Evolutionary conservation across 2,888 invertebrate genomes (phyloP), one percentile per base, ranked within the genome.

Genomic region (Cryptus viduatorius): DNA sequence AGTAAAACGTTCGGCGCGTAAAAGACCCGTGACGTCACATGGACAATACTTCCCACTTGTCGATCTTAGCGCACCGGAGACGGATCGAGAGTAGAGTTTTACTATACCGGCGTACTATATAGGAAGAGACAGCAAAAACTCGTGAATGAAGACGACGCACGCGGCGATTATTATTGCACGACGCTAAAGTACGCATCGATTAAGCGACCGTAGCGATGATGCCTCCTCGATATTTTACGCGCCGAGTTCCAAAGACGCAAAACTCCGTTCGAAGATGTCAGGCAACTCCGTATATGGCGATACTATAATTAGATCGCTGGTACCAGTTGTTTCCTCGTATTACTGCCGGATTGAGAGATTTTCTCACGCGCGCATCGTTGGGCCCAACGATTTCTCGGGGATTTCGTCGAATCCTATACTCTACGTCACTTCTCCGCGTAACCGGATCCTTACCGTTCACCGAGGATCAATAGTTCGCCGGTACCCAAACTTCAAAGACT

Each of bases 261-360:
- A 56, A 76, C 85, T 42, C 1, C 37, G 37, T 37, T 7, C 37
- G 37, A 37, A 37, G 37, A 37, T 37, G 37, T 37, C 37, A 8
- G 37, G 37, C 37, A 37, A 64, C 77, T 29, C 89, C 91, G 83
- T 90, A 89, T 87, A 90, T 86, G 89, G 89, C 44, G 85, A 86
- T 86, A 79, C 90, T 90, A 91, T 89, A 89, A 90, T 90, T 91
- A 91, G 85, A 72, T 46, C n/a, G 53, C 72, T 37, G 4, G 5
- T 8, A 37, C 37, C 37, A 37, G 37, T 37, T 37, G 37, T 37
- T 88, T 87, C 86, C 85, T 44, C 86, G 84, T 82, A 87, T 86
- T 87, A 86, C 87, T 83, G 86, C 86, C n/a, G 12, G 48, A 10
- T 48, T 12, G 48, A 48, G 53, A 44, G 86, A 82, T 86, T 72